Evolutionary conservation across 2,888 invertebrate species (phyloP), one percentile per base, ranked within the genome.

Genomic region (Lordiphosa fenestrarum): DNA sequence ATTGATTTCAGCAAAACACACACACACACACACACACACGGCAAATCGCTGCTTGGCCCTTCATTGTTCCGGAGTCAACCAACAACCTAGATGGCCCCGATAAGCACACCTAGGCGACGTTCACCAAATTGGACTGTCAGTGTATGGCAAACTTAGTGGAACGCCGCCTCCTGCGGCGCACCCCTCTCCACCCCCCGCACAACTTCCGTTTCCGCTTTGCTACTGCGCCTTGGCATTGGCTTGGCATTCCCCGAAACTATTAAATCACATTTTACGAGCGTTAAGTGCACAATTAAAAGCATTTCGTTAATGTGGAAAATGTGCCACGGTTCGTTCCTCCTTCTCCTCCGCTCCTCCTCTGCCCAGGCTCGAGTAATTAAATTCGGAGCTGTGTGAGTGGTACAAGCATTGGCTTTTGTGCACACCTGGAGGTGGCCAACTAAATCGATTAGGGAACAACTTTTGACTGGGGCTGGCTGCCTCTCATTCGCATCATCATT

Each of bases 261-360:
- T 80, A 80, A 80, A 80, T 80, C 81, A 81, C 77, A 81, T 78
- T 80, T 80, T 80, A 78, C 81, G 78, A 78, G 81, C 81, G 71
- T 75, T 80, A 78, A 81, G 81, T 81, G 78, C 81, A 81, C 78
- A 78, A 81, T 81, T 81, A 81, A 81, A 77, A 81, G 78, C 78
- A 75, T 78, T 78, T 73, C 78, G 73, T 80, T 71, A 74, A 80
- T 73, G 73, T 60, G 58, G 66, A 80, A 80, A 77, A 69, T 80
- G 74, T 71, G 71, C 36, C 33, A 13, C 5, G n/a, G n/a, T n/a
- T n/a, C n/a, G n/a, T 44, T 10, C 10, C 12, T 1, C 21, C 12
- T 6, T 10, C 9, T n/a, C 33, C 36, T 4, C 1, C 9, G n/a
- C n/a, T 19, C 5, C n/a, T 19, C 6, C 38, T 19, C 19, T 9